These are phyloP conservation scores for Daphoenositta chrysoptera DNA, from an alignment of 2,113 vertebrate species.

Conservation along the genomic window DNA sequence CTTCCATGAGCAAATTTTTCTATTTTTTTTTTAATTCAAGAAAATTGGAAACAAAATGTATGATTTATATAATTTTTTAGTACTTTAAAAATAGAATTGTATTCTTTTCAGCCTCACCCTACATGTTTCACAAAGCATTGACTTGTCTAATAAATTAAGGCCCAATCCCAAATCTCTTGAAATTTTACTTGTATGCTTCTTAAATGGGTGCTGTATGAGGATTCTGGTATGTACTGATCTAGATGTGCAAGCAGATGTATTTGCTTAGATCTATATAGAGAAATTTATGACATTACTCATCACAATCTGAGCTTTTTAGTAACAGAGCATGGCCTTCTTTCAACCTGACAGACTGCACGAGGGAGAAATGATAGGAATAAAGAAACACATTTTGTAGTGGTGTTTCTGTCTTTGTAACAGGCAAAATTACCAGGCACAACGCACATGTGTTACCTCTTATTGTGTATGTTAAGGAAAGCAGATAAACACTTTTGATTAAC, in stretches of 20 bases:
- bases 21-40: neutral
- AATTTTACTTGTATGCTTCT: neutral
- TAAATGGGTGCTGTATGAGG: neutral
- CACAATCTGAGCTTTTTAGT: neutral
- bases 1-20: neutral
- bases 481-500: neutral
- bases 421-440: neutral
- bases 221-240: neutral
- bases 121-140: neutral
- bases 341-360: neutral
- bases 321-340: neutral
- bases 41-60: neutral
- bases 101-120: neutral
- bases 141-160: neutral
- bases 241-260: neutral
- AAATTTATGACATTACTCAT: neutral
- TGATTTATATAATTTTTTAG: neutral
- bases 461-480: neutral
- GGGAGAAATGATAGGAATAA: neutral
- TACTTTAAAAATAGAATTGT: neutral
- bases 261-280: neutral
- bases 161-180: neutral
- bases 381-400: rapidly evolving
- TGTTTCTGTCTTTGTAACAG: neutral
- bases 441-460: neutral